These are phyloP conservation scores for Yponomeuta plumbellus DNA, from an alignment of 2,888 invertebrate species.

Conservation along the genomic window DNA sequence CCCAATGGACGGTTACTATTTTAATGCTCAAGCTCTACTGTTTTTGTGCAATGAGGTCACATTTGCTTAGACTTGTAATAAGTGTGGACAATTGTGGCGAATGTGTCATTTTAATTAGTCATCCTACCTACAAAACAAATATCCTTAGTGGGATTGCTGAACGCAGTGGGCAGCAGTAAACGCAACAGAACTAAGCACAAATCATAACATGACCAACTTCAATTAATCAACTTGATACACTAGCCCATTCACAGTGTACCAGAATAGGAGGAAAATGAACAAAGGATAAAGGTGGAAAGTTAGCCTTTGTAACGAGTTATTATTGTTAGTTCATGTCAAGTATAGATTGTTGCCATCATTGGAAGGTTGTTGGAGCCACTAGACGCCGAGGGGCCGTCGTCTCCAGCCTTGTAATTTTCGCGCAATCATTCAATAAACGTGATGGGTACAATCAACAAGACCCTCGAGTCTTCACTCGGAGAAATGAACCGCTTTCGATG, in stretches of 20 bases:
- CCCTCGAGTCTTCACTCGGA: constrained; percentile 60
- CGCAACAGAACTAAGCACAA: constrained; percentile 25
- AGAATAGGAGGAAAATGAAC: constrained; percentile 5
- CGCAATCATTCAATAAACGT: constrained; percentile 75
- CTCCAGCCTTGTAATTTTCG: constrained; percentile 62
- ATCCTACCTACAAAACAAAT: constrained; percentile 33
- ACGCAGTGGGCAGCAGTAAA: too few relatives aligned
- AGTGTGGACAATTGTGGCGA: constrained; percentile 23
- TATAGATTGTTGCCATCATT: constrained; percentile 39
- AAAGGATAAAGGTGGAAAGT: constrained; percentile 41
- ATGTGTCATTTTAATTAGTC: constrained; percentile 45
- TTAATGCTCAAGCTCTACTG: constrained; percentile 26
- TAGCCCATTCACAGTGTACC: background rate
- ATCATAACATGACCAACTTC: background rate
- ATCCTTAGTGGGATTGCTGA: constrained; percentile 34
- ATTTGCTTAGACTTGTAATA: constrained; percentile 13
- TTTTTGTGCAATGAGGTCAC: background rate
- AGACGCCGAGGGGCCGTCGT: constrained; percentile 44
- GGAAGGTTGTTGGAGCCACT: constrained; percentile 38
- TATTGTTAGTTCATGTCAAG: constrained; percentile 36
- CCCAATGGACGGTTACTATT: background rate
- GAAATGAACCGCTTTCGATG: constrained; percentile 58
- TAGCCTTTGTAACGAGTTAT: constrained; percentile 2
- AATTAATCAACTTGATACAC: background rate
- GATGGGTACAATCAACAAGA: constrained; percentile 69